Conservation (phyloP, 2,888 invertebrate species). For the Pheosia gnoma region DNA sequence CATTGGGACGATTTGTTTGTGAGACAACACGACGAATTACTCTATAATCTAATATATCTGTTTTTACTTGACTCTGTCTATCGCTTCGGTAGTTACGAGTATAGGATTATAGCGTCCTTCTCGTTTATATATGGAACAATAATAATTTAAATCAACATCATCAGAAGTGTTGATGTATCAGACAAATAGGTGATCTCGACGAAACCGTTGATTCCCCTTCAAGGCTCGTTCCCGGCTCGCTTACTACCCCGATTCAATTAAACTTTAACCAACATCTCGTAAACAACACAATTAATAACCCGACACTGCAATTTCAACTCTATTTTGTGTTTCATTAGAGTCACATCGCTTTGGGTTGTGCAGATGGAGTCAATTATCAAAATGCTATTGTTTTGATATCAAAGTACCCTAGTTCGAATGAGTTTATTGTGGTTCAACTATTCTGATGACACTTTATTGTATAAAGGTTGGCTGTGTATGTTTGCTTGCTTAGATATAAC, state of each 20-base stretch:
- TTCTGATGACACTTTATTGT: conserved; percentile 25
- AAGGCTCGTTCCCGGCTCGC: conserved; percentile 50
- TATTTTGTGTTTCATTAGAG: conserved; percentile 35
- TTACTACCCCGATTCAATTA: conserved; percentile 73
- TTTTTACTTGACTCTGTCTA: too few relatives aligned
- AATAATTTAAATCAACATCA: not conserved
- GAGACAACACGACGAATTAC: too few relatives aligned
- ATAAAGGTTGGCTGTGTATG: conserved; percentile 1
- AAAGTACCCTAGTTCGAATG: conserved; percentile 31
- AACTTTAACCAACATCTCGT: conserved; percentile 79
- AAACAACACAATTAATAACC: conserved; percentile 75
- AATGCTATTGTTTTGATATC: conserved; percentile 63
- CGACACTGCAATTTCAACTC: conserved; percentile 50
- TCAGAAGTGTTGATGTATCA: conserved; percentile 32
- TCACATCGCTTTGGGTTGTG: conserved; percentile 22
- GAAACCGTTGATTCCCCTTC: conserved; percentile 70
- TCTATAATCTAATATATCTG: too few relatives aligned
- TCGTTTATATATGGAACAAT: too few relatives aligned
- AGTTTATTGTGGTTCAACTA: conserved; percentile 46
- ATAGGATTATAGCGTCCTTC: too few relatives aligned
- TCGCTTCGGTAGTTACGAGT: too few relatives aligned
- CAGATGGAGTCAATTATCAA: conserved; percentile 61
- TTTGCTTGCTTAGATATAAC: too few relatives aligned
- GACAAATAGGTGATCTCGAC: conserved; percentile 62
- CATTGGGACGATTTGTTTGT: too few relatives aligned